These are phyloP conservation scores for Melanotaenia maccullochi DNA, from an alignment of 2,797 vertebrate genomes.

Conservation along the genomic window DNA sequence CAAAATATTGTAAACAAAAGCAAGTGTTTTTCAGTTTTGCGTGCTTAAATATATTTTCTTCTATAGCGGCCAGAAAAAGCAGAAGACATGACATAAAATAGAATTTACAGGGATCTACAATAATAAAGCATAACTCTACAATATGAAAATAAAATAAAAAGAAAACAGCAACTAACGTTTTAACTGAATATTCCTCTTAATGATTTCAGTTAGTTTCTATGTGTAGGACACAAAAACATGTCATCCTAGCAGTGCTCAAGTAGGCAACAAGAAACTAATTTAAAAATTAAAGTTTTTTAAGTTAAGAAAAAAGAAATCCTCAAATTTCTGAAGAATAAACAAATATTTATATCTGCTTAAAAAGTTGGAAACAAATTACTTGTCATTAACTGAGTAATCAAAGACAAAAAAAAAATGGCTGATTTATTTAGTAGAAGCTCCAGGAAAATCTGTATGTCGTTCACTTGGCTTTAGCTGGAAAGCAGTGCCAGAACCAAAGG, in stretches of 20 bases:
- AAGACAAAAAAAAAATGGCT: background rate
- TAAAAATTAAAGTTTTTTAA: background rate
- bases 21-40: background rate
- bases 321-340: too few species aligned
- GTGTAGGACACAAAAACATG: too few species aligned
- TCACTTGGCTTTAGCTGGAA: conserved; percentile 34
- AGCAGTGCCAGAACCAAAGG: conserved; percentile 4
- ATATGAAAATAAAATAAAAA: background rate
- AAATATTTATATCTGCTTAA: background rate
- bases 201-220: too few species aligned
- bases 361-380: background rate
- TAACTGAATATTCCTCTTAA: too few species aligned
- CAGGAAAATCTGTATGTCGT: background rate
- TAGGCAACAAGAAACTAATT: background rate
- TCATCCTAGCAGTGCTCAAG: background rate
- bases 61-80: background rate
- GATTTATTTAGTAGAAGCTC: conserved; percentile 20
- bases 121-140: background rate
- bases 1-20: background rate
- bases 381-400: background rate
- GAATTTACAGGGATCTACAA: background rate
- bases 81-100: background rate
- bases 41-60: too few species aligned
- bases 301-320: too few species aligned
- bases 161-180: too few species aligned